Evolutionary conservation across 2,888 invertebrate genomes (phyloP).

Genomic region (Macrosiphum euphorbiae): DNA sequence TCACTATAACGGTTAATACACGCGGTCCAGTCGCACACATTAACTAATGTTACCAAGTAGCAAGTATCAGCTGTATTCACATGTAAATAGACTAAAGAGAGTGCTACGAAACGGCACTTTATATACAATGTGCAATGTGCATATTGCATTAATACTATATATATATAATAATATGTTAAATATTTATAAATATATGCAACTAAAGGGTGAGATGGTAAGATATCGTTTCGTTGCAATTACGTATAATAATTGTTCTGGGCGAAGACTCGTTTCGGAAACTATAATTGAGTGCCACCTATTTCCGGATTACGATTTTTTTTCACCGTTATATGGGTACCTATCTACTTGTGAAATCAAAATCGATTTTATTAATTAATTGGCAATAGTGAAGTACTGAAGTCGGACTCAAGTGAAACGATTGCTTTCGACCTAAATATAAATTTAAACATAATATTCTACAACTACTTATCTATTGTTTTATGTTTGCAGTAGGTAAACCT

Average conservation of each 20-base stretch:
- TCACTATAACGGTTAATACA: background rate
- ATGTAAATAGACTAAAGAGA: background rate
- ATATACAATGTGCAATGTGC: background rate
- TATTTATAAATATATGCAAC: background rate
- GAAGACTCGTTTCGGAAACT: constrained; percentile 18
- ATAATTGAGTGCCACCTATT: background rate
- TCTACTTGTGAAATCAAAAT: background rate
- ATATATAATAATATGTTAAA: background rate
- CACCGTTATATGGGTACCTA: background rate
- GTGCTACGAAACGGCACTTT: background rate
- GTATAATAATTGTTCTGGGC: background rate
- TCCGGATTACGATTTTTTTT: constrained; percentile 9
- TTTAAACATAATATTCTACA: background rate
- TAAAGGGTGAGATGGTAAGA: background rate
- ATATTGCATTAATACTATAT: background rate
- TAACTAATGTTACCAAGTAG: background rate
- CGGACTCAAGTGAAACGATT: background rate
- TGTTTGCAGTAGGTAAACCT: background rate
- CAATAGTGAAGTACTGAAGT: background rate
- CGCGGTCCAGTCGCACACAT: background rate
- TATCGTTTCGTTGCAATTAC: background rate
- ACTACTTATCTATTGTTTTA: background rate
- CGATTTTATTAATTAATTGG: background rate
- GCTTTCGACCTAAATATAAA: background rate
- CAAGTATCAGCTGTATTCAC: background rate